Conservation (phyloP, 2,797 vertebrate species). For the Galago senegalensis region DNA sequence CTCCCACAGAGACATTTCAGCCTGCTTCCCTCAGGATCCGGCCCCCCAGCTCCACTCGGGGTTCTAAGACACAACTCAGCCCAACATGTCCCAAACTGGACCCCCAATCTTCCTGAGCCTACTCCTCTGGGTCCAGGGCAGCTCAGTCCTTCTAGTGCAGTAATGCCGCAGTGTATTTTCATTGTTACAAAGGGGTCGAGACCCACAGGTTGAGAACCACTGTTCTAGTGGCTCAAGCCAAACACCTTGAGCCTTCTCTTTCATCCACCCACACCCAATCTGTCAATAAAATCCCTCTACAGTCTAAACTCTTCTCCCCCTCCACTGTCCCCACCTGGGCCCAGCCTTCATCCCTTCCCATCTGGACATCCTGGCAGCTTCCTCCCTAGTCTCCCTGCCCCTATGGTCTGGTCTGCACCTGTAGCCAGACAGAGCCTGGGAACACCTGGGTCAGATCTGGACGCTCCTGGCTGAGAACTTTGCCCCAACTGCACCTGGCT, state of each 20-base stretch:
- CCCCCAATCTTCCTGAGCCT: neutral
- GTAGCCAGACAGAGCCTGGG: neutral
- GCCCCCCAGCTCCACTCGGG: rapidly evolving
- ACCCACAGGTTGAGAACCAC: too few relatives aligned
- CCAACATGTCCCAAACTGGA: rapidly evolving
- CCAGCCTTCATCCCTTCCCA: neutral
- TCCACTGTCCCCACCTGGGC: too few relatives aligned
- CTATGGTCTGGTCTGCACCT: rapidly evolving
- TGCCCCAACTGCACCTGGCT: neutral
- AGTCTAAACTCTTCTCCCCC: neutral
- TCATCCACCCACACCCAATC: neutral
- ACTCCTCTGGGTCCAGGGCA: rapidly evolving
- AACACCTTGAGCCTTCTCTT: neutral
- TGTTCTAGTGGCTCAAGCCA: neutral
- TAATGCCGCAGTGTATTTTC: too few relatives aligned
- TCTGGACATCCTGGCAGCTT: neutral
- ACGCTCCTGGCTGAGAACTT: neutral
- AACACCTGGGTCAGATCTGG: neutral
- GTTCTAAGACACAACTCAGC: neutral
- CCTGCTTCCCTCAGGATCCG: neutral
- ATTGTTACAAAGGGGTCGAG: too few relatives aligned
- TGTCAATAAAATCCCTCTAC: neutral
- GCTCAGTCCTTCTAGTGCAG: rapidly evolving
- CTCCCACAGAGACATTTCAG: neutral
- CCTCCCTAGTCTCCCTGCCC: neutral